A percentile compares a stretch with the other conserved stretches of the same genome.
Conservation (phyloP, 2,888 invertebrate genomes). For the Boloria selene region DNA sequence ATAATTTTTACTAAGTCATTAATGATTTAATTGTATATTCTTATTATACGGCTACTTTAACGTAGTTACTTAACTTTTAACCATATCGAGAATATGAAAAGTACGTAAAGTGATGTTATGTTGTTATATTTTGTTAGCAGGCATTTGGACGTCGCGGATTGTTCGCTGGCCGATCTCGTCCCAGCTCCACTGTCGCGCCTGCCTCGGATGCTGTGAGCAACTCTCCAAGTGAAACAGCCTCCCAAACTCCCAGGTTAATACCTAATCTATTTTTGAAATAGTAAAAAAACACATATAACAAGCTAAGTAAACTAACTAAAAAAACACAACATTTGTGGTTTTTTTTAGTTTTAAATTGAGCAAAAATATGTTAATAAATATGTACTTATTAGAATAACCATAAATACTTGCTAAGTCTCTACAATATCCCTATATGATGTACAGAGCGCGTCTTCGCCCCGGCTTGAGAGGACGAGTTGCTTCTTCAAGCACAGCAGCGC, state of each 20-base stretch:
- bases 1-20: too few species aligned
- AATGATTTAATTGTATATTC: too few species aligned
- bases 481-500: constrained; percentile 59
- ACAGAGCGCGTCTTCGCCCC: constrained; percentile 77
- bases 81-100: neutral
- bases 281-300: too few species aligned
- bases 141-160: constrained; percentile 71
- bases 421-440: neutral
- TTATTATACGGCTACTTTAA: too few species aligned
- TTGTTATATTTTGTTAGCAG: constrained; percentile 49
- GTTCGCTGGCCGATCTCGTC: constrained; percentile 69
- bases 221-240: constrained; percentile 60
- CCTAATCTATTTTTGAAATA: too few species aligned
- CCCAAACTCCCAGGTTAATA: constrained; percentile 57
- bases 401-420: too few species aligned
- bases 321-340: too few species aligned
- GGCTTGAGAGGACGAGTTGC: constrained; percentile 55
- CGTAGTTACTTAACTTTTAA: too few species aligned
- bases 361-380: too few species aligned
- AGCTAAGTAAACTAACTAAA: too few species aligned
- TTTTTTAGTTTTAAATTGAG: too few species aligned
- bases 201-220: constrained; percentile 54
- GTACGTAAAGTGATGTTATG: neutral
- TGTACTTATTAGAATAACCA: too few species aligned
- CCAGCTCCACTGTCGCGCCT: constrained; percentile 59